phyloP scores from a whole-genome alignment of 2,888 invertebrate genomes.

The Phragmatobia fuliginosa region DNA sequence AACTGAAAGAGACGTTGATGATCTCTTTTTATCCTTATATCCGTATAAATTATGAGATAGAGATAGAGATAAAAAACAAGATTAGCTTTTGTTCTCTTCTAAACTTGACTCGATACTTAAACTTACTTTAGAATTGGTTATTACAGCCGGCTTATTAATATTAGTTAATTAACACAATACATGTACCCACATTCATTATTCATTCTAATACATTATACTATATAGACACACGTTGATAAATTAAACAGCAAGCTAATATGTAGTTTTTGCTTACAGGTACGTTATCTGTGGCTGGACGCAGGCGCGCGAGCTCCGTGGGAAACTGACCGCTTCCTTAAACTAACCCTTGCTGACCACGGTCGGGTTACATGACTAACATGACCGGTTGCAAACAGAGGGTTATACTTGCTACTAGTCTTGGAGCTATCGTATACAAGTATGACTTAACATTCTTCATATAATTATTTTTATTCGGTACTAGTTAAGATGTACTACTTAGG shows the following conservation, averaged over 20 bases:
- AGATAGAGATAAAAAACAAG: background rate
- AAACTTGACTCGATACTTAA: background rate
- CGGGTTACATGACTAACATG: slow-evolving; percentile 49
- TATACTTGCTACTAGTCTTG: slow-evolving; percentile 23
- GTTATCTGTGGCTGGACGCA: slow-evolving; percentile 45
- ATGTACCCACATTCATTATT: background rate
- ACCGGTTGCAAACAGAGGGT: slow-evolving; percentile 41
- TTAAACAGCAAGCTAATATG: slow-evolving; percentile 35
- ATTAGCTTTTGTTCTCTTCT: background rate
- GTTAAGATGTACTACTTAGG: background rate
- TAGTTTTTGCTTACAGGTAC: slow-evolving; percentile 53
- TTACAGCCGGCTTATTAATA: background rate
- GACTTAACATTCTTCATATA: background rate
- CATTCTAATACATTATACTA: background rate
- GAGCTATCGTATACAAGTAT: slow-evolving; percentile 11
- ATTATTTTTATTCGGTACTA: background rate
- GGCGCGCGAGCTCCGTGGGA: slow-evolving; percentile 61
- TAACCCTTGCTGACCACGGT: slow-evolving; percentile 44
- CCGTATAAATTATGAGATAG: background rate
- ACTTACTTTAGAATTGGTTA: background rate
- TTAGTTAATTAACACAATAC: background rate
- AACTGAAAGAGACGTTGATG: too few species aligned
- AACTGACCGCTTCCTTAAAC: slow-evolving; percentile 58
- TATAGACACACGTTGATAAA: slow-evolving; percentile 1
- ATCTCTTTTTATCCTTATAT: too few species aligned